These are phyloP conservation scores for Tryphoninae sp. DNA, from an alignment of 2,888 invertebrate species.

Conservation along the genomic window DNA sequence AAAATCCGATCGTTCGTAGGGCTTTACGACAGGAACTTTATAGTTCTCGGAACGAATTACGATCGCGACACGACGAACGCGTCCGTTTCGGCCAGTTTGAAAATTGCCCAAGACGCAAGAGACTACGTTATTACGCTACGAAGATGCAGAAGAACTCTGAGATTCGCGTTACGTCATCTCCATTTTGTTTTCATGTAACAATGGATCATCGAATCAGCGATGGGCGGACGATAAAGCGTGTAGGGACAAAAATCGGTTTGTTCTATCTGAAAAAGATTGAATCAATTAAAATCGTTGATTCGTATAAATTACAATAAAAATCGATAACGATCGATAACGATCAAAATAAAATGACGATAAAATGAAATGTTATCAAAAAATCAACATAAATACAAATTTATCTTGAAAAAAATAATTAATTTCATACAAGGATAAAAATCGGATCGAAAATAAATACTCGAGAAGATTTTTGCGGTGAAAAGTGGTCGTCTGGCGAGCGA, in stretches of 20 bases:
- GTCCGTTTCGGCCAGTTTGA: slow-evolving; percentile 4
- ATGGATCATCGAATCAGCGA: background rate
- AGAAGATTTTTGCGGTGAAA: slow-evolving; percentile 41
- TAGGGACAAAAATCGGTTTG: background rate
- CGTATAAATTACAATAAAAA: no score
- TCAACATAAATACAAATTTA: no score
- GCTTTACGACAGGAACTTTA: slow-evolving; percentile 4
- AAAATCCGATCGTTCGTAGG: slow-evolving; percentile 10
- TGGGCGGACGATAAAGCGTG: background rate
- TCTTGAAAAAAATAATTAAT: slow-evolving; percentile 3
- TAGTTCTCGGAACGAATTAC: slow-evolving; percentile 41
- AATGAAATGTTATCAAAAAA: slow-evolving; percentile 11
- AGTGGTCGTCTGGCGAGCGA: slow-evolving; percentile 1
- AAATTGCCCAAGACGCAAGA: background rate
- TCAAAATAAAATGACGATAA: slow-evolving; percentile 4
- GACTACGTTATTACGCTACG: background rate
- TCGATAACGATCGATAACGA: background rate
- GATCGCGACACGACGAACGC: slow-evolving; percentile 1
- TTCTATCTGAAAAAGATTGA: background rate
- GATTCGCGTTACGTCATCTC: slow-evolving; percentile 6
- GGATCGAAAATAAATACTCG: slow-evolving; percentile 1
- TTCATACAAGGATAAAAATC: background rate
- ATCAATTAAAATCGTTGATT: no score
- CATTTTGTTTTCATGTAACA: slow-evolving; percentile 12
- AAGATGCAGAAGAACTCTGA: background rate